phyloP scores from a whole-genome alignment of 2,113 vertebrate species.

The Ivindomyrus marchei region DNA sequence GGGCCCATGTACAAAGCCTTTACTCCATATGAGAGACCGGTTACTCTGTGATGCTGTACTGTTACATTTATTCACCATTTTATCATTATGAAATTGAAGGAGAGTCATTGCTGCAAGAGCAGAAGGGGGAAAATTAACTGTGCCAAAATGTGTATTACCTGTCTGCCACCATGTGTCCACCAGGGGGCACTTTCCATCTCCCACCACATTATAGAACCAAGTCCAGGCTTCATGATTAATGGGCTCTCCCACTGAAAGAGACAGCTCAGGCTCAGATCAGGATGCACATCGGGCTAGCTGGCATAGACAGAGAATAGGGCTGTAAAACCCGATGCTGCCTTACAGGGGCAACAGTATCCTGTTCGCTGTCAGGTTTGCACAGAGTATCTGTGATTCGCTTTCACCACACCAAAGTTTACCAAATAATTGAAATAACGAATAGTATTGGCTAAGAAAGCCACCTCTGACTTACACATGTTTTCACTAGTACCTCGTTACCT shows the following conservation, averaged over 20 bases:
- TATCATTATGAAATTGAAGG: neutral
- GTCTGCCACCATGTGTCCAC: slow-evolving; percentile 97
- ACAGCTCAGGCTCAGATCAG: slow-evolving; percentile 23
- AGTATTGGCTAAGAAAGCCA: neutral
- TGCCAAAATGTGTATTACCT: slow-evolving; percentile 56
- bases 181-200: slow-evolving; percentile 72
- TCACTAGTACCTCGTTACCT: neutral
- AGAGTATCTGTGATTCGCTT: neutral
- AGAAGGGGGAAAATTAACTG: neutral
- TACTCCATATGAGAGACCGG: neutral
- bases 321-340: neutral
- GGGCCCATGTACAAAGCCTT: neutral
- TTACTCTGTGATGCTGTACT: neutral
- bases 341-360: neutral
- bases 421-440: neutral
- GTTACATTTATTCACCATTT: neutral
- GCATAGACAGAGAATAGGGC: neutral
- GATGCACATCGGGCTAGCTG: neutral
- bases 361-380: neutral
- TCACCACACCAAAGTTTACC: neutral
- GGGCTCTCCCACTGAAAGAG: slow-evolving; percentile 77
- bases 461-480: neutral
- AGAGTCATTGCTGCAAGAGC: neutral
- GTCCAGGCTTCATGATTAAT: slow-evolving; percentile 90
- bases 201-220: slow-evolving; percentile 81